Percentiles rank a stretch among this genome's conserved stretches.
These are phyloP conservation scores for Chelidonichthys spinosus DNA, from an alignment of 2,797 vertebrate species.

Conservation along the genomic window DNA sequence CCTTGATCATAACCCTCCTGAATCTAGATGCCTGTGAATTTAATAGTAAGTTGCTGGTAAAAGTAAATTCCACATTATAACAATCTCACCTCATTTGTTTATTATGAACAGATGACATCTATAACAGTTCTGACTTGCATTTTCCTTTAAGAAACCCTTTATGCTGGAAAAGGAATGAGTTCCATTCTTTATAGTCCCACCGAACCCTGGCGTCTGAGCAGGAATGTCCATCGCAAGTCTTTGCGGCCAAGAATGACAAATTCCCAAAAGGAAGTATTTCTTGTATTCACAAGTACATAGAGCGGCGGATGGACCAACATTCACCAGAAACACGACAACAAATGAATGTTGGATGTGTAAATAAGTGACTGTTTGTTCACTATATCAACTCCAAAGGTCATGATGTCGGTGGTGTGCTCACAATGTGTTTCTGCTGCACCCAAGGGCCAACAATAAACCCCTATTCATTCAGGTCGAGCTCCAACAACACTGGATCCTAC, in stretches of 20 bases:
- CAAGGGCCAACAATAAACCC: neutral
- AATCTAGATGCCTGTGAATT: too few species aligned
- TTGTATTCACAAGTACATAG: neutral
- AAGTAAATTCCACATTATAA: too few species aligned
- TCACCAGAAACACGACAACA: neutral
- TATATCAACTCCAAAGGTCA: neutral
- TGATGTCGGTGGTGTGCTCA: neutral
- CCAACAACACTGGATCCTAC: neutral
- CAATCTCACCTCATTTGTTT: too few species aligned
- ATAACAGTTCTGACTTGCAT: too few species aligned
- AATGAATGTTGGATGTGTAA: constrained; percentile 3
- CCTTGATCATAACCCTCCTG: too few species aligned
- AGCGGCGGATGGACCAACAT: neutral
- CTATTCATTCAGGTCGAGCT: neutral
- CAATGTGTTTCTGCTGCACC: neutral
- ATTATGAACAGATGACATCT: too few species aligned
- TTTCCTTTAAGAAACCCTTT: neutral
- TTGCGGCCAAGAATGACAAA: neutral
- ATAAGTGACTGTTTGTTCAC: neutral
- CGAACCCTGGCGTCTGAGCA: neutral
- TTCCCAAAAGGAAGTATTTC: neutral
- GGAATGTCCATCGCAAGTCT: neutral
- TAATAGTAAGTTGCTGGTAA: too few species aligned
- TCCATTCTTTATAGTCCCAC: neutral
- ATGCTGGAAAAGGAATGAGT: neutral